A percentile compares a stretch with the other conserved stretches of the same genome.
phyloP scores from a whole-genome alignment of 2,113 vertebrate genomes.

The Ceyx cyanopectus region DNA sequence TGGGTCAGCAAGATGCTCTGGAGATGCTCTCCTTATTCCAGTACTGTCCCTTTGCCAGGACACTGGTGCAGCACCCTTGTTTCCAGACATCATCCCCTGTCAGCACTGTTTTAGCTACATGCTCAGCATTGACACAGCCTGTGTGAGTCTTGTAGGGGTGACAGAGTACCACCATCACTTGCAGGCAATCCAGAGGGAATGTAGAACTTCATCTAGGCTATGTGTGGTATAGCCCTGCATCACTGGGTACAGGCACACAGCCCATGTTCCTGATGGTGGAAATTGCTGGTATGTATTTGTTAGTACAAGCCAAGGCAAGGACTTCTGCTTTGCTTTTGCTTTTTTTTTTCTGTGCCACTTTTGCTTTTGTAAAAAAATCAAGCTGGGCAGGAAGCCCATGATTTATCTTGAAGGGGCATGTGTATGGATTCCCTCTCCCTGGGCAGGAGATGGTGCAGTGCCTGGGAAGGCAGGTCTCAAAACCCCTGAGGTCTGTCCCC shows the following conservation, averaged over 20 bases:
- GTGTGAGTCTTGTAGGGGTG: neutral
- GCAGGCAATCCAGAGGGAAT: neutral
- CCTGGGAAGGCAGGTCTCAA: constrained; percentile 49
- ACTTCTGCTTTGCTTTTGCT: neutral
- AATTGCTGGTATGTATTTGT: neutral
- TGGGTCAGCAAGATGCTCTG: neutral
- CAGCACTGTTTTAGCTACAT: fast-evolving
- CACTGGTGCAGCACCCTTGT: neutral
- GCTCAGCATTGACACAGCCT: neutral
- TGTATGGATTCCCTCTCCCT: neutral
- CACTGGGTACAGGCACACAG: fast-evolving
- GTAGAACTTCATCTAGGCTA: neutral
- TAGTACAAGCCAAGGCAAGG: neutral
- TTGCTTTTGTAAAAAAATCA: neutral
- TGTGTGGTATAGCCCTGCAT: neutral
- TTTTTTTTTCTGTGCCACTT: neutral
- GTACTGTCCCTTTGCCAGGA: neutral
- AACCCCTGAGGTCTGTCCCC: constrained; percentile 22
- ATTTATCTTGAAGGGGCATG: neutral
- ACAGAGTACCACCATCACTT: fast-evolving
- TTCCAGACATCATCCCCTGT: neutral
- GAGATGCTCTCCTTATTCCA: neutral
- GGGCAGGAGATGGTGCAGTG: constrained; percentile 17
- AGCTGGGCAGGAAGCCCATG: neutral
- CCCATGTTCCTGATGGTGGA: neutral